phyloP scores from a whole-genome alignment of 2,888 invertebrate genomes.

The Plagodis pulveraria region DNA sequence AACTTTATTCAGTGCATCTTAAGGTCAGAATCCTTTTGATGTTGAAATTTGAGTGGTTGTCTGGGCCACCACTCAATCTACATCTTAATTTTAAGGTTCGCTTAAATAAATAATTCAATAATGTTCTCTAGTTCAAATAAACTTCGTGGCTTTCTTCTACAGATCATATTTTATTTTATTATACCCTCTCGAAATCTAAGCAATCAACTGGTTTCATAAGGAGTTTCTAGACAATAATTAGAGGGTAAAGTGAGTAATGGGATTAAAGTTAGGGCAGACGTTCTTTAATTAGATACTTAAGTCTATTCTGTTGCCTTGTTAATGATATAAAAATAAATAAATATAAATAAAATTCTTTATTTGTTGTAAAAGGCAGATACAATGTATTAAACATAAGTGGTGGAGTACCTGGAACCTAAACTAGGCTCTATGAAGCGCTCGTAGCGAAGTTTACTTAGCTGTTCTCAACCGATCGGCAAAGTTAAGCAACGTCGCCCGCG shows the following conservation, averaged over 20 bases:
- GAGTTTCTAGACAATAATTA: constrained; percentile 6
- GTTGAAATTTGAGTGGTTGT: constrained; percentile 15
- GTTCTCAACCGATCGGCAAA: no score
- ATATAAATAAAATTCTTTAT: no score
- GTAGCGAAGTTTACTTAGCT: no score
- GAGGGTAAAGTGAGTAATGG: constrained; percentile 18
- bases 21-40: constrained; percentile 16
- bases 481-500: no score
- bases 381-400: no score
- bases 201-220: constrained; percentile 10
- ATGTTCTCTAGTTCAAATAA: not conserved
- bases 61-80: constrained; percentile 16
- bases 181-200: constrained; percentile 25
- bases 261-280: constrained; percentile 26
- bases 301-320: constrained; percentile 11
- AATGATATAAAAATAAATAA: no score
- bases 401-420: no score
- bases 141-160: constrained; percentile 1
- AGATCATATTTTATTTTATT: not conserved
- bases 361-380: no score
- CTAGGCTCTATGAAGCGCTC: no score
- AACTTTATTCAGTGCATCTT: constrained; percentile 2
- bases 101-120: constrained; percentile 16
- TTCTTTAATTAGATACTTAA: constrained; percentile 19
- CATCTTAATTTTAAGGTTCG: constrained; percentile 17